Base-by-base conservation (phyloP, 2,888 invertebrate genomes). In the Amphimallon solstitiale region DNA sequence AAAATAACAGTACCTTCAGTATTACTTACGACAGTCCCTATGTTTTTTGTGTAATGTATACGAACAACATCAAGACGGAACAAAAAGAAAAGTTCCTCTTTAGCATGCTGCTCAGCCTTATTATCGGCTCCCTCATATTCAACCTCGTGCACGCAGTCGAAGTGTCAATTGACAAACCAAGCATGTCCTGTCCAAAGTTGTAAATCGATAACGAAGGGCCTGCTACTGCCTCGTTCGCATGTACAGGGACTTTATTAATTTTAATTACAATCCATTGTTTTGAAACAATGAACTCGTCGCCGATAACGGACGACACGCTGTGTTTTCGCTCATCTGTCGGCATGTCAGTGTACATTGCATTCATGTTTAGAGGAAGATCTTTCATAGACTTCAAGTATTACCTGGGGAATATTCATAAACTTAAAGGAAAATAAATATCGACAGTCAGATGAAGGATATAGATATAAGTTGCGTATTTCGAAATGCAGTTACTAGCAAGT, bases 181-280 rank as follows among this genome's bases (percentile, higher is more conserved):
- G 38, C 62, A 63, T 63, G 62, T 49, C 62, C 12, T 21, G 51
- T 51, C 10, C 35, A 40, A 51, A 49, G 37, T 51, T 23, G 62
- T 63, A 63, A 63, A 63, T 63, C 62, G 62, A 63, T 63, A 63
- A 63, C 62, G 62, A 63, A 63, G 51, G 62, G 62, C 37, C 59
- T 10, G 19, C 15, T 45, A 19, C 10, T 19, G 29, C 14, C 34
- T n/a, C 43, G 40, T 56, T 59, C 43, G 17, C 29, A 15, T 59
- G 29, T 29, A 43, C 29, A 29, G 29, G 29, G 29, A 29, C 56
- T 59, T 59, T 59, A 59, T 59, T 59, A 59, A 59, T 59, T 59
- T 59, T 59, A 59, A 59, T 59, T 59, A 65, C 65, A 59, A 56
- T 46, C 61, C 62, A 67, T 71, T 69, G 71, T 69, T 68, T 64